These are phyloP conservation scores for Nephrotoma appendiculata DNA, from an alignment of 2,888 invertebrate genomes.

Conservation along the genomic window DNA sequence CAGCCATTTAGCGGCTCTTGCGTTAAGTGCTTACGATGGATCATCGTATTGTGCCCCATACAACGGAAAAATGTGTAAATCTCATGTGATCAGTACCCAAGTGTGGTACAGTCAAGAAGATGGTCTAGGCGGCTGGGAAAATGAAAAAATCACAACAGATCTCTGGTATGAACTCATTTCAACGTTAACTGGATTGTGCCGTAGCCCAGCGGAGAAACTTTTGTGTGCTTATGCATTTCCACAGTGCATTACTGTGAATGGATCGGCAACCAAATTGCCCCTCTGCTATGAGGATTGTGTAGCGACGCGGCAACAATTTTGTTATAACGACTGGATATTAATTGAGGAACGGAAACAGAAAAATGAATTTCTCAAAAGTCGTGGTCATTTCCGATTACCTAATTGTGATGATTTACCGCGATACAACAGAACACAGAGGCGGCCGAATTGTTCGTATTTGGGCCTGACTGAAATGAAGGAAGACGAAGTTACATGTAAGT, in stretches of 20 bases:
- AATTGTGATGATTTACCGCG: constrained; percentile 70
- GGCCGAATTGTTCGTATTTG: constrained; percentile 65
- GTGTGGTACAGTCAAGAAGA: constrained; percentile 65
- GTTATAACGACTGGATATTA: constrained; percentile 85
- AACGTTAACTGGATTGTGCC: constrained; percentile 66
- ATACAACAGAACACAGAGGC: constrained; percentile 45
- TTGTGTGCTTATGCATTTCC: constrained; percentile 89
- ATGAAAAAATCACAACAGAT: constrained; percentile 69
- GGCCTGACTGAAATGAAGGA: constrained; percentile 69
- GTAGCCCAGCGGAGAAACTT: constrained; percentile 76
- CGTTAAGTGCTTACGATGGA: constrained; percentile 18
- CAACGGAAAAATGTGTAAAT: constrained; percentile 68
- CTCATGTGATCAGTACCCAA: constrained; percentile 45
- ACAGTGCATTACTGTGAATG: constrained; percentile 53
- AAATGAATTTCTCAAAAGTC: constrained; percentile 60
- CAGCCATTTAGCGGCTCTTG: background rate
- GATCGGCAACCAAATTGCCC: constrained; percentile 55
- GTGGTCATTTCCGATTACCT: constrained; percentile 78
- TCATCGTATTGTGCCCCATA: constrained; percentile 74
- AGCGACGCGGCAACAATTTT: constrained; percentile 79
- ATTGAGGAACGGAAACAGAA: constrained; percentile 76
- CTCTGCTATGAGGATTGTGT: constrained; percentile 88
- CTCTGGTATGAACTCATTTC: constrained; percentile 78
- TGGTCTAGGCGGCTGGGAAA: constrained; percentile 50
- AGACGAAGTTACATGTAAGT: constrained; percentile 66